A percentile compares a stretch with the other conserved stretches of the same genome.
These are phyloP conservation scores for Crypturellus undulatus DNA, from an alignment of 2,113 vertebrate genomes.

Conservation along the genomic window DNA sequence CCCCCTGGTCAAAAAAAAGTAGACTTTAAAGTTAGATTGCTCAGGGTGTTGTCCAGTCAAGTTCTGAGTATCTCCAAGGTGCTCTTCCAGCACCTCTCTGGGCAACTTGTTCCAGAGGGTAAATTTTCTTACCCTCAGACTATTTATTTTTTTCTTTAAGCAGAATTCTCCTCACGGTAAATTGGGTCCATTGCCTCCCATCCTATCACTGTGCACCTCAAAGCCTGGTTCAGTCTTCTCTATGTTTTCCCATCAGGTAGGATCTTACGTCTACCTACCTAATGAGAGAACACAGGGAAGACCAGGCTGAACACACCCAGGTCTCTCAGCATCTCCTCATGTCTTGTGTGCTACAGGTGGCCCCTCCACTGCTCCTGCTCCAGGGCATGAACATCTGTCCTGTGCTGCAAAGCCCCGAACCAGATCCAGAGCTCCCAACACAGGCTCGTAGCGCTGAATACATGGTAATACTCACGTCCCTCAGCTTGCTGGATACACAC, in stretches of 20 bases:
- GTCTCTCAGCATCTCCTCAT: neutral
- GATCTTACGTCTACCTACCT: neutral
- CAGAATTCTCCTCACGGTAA: neutral
- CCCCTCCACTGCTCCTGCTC: fast-evolving
- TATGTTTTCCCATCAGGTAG: fast-evolving
- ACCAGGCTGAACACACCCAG: neutral
- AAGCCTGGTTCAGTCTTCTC: neutral
- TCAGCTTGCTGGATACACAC: neutral
- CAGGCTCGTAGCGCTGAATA: neutral
- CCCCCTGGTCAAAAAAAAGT: neutral
- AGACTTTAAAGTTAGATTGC: neutral
- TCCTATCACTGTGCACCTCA: neutral
- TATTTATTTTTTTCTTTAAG: neutral
- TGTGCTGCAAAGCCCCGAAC: neutral
- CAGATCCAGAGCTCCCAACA: neutral
- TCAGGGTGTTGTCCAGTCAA: neutral
- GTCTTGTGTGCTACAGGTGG: neutral
- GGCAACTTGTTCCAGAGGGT: neutral
- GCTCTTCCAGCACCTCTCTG: neutral
- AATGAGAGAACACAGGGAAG: too few species aligned
- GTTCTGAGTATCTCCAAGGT: neutral
- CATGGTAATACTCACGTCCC: neutral
- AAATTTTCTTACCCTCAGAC: neutral
- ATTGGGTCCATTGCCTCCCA: neutral
- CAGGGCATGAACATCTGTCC: neutral